Evolutionary conservation across 2,888 invertebrate genomes (phyloP), one percentile per base, ranked within the genome.

Genomic region (Cantharis rustica): DNA sequence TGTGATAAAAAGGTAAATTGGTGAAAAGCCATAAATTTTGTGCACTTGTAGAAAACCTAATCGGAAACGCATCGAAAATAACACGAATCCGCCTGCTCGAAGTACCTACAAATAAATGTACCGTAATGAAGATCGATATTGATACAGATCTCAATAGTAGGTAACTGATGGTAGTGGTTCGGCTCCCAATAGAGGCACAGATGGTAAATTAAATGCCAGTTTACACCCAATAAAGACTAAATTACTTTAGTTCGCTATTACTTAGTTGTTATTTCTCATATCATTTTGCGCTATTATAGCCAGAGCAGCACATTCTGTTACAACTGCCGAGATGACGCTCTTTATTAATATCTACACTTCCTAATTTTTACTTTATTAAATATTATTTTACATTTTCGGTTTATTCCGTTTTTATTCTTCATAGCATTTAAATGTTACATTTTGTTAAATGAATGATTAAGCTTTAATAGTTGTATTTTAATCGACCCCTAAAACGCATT

Each of bases 221-320:
- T 80, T 79, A 79, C 81, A 81, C 81, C 76, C 78, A 79, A 80
- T 81, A 79, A 79, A 80, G 79, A 76, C 78, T 80, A 77, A 81
- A 79, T 81, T 81, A 79, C 79, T 80, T 77, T 75, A 75, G 74
- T 75, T 74, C 73, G 74, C 75, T 76, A 76, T 76, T 76, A 69
- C 77, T 78, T 73, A 80, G 78, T 78, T 78, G 78, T 77, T 80
- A 78, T 78, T 75, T 78, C 76, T 76, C 72, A 72, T 75, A 80
- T 78, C 72, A 71, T 72, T 77, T 76, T 72, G 61, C 71, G 68
- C 69, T 74, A 61, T 77, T 63, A 76, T 71, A 64, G 70, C 64
- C 66, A 31, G 71, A 75, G 27, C 71, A 66, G 71, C 27, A 71
- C 71, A 27, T 20, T 71, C 70, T 70, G 70, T 20, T 71, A 70